Evolutionary conservation across 2,888 invertebrate genomes (phyloP).

Genomic region (Caenorhabditis becei): DNA sequence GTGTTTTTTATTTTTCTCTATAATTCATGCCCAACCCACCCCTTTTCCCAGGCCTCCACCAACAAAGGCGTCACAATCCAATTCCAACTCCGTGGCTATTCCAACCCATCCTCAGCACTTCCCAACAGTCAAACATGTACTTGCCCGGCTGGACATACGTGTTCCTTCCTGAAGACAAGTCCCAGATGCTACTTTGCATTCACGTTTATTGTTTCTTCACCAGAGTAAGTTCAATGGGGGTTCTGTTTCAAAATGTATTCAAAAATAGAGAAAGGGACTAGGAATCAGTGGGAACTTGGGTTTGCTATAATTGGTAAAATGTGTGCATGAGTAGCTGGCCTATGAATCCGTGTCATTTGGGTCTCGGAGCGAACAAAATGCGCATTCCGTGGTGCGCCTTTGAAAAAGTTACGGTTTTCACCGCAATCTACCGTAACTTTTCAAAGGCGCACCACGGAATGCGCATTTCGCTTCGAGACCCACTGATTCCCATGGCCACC

Average conservation of each 20-base stretch:
- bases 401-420: too few relatives aligned
- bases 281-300: neutral
- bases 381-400: too few relatives aligned
- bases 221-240: slow-evolving; percentile 61
- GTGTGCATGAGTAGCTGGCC: too few relatives aligned
- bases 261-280: neutral
- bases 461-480: too few relatives aligned
- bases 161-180: slow-evolving; percentile 60
- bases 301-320: too few relatives aligned
- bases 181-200: slow-evolving; percentile 68
- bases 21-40: too few relatives aligned
- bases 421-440: too few relatives aligned
- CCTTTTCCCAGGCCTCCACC: slow-evolving; percentile 20
- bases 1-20: neutral
- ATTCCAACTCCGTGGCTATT: slow-evolving; percentile 69
- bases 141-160: slow-evolving; percentile 63
- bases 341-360: too few relatives aligned
- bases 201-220: slow-evolving; percentile 69
- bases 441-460: too few relatives aligned
- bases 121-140: slow-evolving; percentile 65
- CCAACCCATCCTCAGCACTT: slow-evolving; percentile 63
- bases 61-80: slow-evolving; percentile 66
- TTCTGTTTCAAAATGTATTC: neutral
- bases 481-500: too few relatives aligned
- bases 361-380: too few relatives aligned